Conservation (phyloP, 92 coral and sea anemone genomes). For the Bergia puertoricense region DNA sequence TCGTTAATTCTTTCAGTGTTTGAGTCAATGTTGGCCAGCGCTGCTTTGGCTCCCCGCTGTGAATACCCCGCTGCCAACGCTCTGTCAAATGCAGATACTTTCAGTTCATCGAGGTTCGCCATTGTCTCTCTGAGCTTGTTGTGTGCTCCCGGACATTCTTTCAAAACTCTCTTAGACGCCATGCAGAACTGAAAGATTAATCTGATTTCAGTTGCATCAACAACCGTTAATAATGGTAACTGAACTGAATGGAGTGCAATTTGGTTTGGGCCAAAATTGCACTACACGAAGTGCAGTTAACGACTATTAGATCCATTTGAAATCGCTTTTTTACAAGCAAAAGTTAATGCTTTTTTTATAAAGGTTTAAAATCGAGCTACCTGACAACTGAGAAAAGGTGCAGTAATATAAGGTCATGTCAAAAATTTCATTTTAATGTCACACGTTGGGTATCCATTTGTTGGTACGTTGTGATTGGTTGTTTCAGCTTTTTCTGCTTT, state of each 20-base stretch:
- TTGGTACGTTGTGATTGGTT: too few species aligned
- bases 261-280: too few species aligned
- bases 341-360: too few species aligned
- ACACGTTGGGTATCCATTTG: too few species aligned
- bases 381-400: too few species aligned
- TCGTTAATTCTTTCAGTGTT: slow-evolving; percentile 80
- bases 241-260: not conserved
- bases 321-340: too few species aligned
- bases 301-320: too few species aligned
- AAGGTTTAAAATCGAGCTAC: too few species aligned
- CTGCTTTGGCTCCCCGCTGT: slow-evolving; percentile 76
- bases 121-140: slow-evolving; percentile 77
- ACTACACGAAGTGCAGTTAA: too few species aligned
- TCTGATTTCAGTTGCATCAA: not conserved
- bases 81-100: slow-evolving; percentile 75
- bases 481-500: too few species aligned
- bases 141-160: slow-evolving; percentile 80
- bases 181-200: slow-evolving; percentile 60
- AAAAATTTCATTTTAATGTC: too few species aligned
- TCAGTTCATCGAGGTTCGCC: slow-evolving; percentile 67
- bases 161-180: slow-evolving; percentile 81
- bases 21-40: slow-evolving; percentile 81
- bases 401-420: too few species aligned
- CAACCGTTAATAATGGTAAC: not conserved
- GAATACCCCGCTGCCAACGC: slow-evolving; percentile 71